A percentile compares a stretch with the other conserved stretches of the same genome.
These are phyloP conservation scores for Ochropacha duplaris DNA, from an alignment of 2,888 invertebrate genomes.

Conservation along the genomic window DNA sequence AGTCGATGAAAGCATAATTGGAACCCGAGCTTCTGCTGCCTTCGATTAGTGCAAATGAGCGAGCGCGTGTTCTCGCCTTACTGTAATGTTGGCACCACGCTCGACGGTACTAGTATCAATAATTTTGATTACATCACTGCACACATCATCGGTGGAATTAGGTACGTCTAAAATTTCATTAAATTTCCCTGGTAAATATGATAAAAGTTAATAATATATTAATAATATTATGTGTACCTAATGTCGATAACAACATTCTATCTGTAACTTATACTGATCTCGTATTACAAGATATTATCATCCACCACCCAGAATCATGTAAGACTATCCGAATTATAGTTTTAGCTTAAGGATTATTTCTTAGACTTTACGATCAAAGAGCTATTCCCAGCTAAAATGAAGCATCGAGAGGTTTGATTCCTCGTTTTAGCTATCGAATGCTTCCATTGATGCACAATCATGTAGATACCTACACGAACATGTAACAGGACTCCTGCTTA, in stretches of 20 bases:
- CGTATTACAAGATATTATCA: not conserved
- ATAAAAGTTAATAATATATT: not conserved
- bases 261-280: too few relatives aligned
- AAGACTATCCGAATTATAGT: not conserved
- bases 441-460: not conserved
- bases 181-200: not conserved
- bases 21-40: conserved; percentile 52
- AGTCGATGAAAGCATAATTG: conserved; percentile 57
- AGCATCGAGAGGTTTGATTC: not conserved
- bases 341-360: not conserved
- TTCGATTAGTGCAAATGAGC: conserved; percentile 60
- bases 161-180: not conserved
- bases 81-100: conserved; percentile 17
- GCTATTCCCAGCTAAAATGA: not conserved
- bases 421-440: not conserved
- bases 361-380: not conserved
- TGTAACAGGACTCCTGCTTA: conserved; percentile 59
- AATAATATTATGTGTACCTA: too few relatives aligned
- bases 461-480: conserved; percentile 21
- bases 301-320: not conserved
- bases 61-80: conserved; percentile 43
- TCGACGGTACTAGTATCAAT: conserved; percentile 6
- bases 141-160: not conserved
- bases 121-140: conserved; percentile 8
- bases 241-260: too few relatives aligned